These are phyloP conservation scores for Hydrolagus affinis DNA, from an alignment of 2,113 vertebrate species.

Conservation along the genomic window DNA sequence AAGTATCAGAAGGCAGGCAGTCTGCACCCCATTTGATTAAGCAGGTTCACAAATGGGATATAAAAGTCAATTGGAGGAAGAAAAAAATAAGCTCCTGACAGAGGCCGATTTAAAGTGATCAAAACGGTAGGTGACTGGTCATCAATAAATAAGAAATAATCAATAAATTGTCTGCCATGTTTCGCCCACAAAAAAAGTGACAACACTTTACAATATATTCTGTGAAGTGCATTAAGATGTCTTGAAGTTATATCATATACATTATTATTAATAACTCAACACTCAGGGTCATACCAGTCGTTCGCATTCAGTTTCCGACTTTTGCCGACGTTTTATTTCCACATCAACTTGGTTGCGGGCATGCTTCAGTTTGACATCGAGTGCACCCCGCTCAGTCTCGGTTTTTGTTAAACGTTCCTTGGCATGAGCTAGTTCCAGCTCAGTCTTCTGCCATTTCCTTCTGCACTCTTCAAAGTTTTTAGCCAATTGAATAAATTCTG, in stretches of 20 bases:
- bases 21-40: constrained; percentile 37
- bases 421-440: constrained; percentile 68
- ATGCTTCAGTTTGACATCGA: constrained; percentile 94
- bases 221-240: too few species aligned
- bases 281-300: constrained; percentile 67
- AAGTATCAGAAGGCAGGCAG: constrained; percentile 11
- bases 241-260: too few species aligned
- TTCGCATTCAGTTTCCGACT: constrained; percentile 83
- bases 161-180: too few species aligned
- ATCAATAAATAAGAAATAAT: not conserved
- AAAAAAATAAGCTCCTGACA: constrained; percentile 35
- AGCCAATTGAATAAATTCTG: constrained; percentile 85
- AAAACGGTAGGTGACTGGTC: constrained; percentile 12
- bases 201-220: too few species aligned
- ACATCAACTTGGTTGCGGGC: constrained; percentile 95
- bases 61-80: constrained; percentile 38
- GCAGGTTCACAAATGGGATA: constrained; percentile 38
- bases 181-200: too few species aligned
- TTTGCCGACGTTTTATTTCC: constrained; percentile 86
- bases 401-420: constrained; percentile 78
- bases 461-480: constrained; percentile 81
- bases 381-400: constrained; percentile 71
- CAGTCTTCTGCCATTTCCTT: constrained; percentile 63
- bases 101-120: not conserved
- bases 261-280: not conserved